Evolutionary conservation across 2,888 invertebrate species (phyloP).

Genomic region (Dryomyza anilis): DNA sequence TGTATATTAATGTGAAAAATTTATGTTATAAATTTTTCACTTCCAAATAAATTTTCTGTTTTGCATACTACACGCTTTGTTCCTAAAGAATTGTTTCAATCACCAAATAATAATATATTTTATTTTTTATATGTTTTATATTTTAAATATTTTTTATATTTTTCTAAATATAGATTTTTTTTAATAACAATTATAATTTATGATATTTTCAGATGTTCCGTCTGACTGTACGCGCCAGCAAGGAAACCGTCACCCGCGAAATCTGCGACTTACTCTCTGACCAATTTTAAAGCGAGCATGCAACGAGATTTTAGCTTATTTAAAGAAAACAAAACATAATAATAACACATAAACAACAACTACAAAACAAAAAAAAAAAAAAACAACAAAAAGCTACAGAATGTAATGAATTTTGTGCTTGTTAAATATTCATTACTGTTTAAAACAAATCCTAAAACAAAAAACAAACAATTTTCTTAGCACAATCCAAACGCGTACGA

Average conservation of each 20-base stretch:
- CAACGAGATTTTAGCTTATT: constrained; percentile 36
- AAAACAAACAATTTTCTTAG: constrained; percentile 14
- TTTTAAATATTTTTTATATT: too few species aligned
- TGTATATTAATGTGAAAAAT: too few species aligned
- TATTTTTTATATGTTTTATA: too few species aligned
- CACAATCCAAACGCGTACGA: constrained; percentile 18
- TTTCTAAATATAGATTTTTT: too few species aligned
- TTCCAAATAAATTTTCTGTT: too few species aligned
- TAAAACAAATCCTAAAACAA: constrained; percentile 10
- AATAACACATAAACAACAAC: constrained; percentile 13
- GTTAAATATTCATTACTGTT: constrained; percentile 21
- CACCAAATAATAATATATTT: too few species aligned
- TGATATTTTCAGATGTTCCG: constrained; percentile 88
- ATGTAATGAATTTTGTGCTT: constrained; percentile 28
- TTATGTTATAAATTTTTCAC: too few species aligned
- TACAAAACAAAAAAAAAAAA: constrained; percentile 27
- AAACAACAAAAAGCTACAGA: constrained; percentile 28
- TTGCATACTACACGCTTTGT: too few species aligned
- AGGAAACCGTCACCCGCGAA: constrained; percentile 92
- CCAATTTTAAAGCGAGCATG: constrained; percentile 77
- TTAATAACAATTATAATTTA: too few species aligned
- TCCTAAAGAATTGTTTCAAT: too few species aligned
- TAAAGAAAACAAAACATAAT: constrained; percentile 10
- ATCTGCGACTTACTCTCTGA: constrained; percentile 91
- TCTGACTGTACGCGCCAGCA: constrained; percentile 95